These are phyloP conservation scores for Drosophila subquinaria DNA, from an alignment of 2,888 invertebrate species.

Conservation along the genomic window DNA sequence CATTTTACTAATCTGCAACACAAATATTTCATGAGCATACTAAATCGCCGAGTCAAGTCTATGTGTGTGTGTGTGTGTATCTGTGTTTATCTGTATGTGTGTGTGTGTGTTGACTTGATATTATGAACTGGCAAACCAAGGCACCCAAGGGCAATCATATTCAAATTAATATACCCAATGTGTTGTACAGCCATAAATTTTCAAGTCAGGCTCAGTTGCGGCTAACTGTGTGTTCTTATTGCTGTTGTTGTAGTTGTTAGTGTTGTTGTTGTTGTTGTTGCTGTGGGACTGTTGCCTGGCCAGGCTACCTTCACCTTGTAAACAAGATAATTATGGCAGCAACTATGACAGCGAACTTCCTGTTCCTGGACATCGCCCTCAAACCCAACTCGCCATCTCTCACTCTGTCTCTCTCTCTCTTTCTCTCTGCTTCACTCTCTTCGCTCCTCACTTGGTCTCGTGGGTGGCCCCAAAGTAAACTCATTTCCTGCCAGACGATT, in stretches of 20 bases:
- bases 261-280: slow-evolving; percentile 28
- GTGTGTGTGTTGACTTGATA: slow-evolving; percentile 55
- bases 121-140: slow-evolving; percentile 72
- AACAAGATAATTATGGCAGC: slow-evolving; percentile 82
- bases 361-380: slow-evolving; percentile 54
- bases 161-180: slow-evolving; percentile 83
- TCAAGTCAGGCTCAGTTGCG: slow-evolving; percentile 43
- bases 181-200: slow-evolving; percentile 79
- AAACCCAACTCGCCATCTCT: not conserved
- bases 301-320: slow-evolving; percentile 79
- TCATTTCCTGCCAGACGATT: slow-evolving; percentile 79
- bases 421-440: not conserved
- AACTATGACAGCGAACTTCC: slow-evolving; percentile 81
- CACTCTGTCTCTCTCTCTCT: not conserved
- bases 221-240: slow-evolving; percentile 13
- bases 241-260: slow-evolving; percentile 22
- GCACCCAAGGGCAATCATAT: slow-evolving; percentile 77
- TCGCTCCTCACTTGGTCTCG: slow-evolving; percentile 14
- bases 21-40: slow-evolving; percentile 76
- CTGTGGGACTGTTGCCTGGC: slow-evolving; percentile 41
- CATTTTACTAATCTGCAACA: slow-evolving; percentile 76
- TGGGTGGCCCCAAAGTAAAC: slow-evolving; percentile 61
- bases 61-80: slow-evolving; percentile 17
- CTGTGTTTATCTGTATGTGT: slow-evolving; percentile 2
- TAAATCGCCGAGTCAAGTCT: slow-evolving; percentile 42